These are phyloP conservation scores for Panzeria rudis DNA, from an alignment of 2,888 invertebrate species.

Conservation along the genomic window DNA sequence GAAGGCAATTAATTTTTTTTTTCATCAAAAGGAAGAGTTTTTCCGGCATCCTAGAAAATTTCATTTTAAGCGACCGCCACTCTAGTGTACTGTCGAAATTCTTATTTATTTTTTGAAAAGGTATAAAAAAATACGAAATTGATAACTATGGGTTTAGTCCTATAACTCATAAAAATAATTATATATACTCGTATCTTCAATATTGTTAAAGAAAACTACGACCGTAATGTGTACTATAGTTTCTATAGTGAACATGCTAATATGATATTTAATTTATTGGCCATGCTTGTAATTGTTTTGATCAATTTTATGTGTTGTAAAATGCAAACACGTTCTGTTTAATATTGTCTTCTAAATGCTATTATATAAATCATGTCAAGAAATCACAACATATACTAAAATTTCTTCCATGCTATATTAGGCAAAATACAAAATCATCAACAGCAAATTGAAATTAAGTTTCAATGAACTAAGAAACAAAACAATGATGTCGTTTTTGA, in stretches of 20 bases:
- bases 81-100: too few species aligned
- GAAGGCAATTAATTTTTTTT: too few species aligned
- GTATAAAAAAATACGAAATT: too few species aligned
- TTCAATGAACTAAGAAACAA: not conserved
- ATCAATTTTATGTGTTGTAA: not conserved
- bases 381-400: not conserved
- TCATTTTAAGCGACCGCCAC: too few species aligned
- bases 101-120: too few species aligned
- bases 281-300: not conserved
- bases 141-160: too few species aligned
- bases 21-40: too few species aligned
- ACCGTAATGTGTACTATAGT: too few species aligned
- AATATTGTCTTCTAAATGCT: not conserved
- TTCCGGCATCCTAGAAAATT: too few species aligned
- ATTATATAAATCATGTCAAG: not conserved
- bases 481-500: not conserved
- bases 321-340: not conserved
- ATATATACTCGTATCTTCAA: too few species aligned
- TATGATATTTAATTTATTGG: not conserved
- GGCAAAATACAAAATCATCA: not conserved
- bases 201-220: too few species aligned
- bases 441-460: not conserved
- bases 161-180: too few species aligned
- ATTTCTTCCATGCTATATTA: not conserved
- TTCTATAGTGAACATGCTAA: not conserved